Percentiles rank a stretch among this genome's conserved stretches.
These are phyloP conservation scores for Myrmecophaga tridactyla DNA, from an alignment of 2,113 vertebrate genomes.

Conservation along the genomic window DNA sequence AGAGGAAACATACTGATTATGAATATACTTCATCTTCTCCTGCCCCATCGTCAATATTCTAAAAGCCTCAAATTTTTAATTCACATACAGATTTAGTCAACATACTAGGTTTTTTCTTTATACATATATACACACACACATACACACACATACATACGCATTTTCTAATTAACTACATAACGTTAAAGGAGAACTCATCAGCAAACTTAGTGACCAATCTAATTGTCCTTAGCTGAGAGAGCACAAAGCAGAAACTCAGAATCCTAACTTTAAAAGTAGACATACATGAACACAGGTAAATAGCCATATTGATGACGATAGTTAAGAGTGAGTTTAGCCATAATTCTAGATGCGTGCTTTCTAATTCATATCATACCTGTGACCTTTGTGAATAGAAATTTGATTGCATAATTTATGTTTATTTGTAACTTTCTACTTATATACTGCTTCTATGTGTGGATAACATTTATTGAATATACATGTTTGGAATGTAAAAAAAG, in stretches of 20 bases:
- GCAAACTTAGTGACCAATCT: not conserved
- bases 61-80: not conserved
- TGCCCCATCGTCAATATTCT: not conserved
- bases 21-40: not conserved
- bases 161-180: not conserved
- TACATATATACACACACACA: too few relatives aligned
- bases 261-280: not conserved
- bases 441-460: too few relatives aligned
- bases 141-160: too few relatives aligned
- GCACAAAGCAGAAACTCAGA: not conserved
- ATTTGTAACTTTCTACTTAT: too few relatives aligned
- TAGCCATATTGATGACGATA: not conserved
- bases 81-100: not conserved
- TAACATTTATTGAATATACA: too few relatives aligned
- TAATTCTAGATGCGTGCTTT: too few relatives aligned
- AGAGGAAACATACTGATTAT: not conserved
- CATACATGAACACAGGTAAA: not conserved
- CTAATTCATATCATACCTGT: too few relatives aligned
- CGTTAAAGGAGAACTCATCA: not conserved
- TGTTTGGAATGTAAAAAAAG: too few relatives aligned
- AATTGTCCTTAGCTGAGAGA: not conserved
- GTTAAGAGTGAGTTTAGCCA: not conserved
- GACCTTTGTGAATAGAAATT: too few relatives aligned
- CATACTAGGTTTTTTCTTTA: not conserved
- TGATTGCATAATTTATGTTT: too few relatives aligned